Evolutionary conservation across 2,797 vertebrate species (phyloP).

Genomic region (Gadopsis marmoratus): DNA sequence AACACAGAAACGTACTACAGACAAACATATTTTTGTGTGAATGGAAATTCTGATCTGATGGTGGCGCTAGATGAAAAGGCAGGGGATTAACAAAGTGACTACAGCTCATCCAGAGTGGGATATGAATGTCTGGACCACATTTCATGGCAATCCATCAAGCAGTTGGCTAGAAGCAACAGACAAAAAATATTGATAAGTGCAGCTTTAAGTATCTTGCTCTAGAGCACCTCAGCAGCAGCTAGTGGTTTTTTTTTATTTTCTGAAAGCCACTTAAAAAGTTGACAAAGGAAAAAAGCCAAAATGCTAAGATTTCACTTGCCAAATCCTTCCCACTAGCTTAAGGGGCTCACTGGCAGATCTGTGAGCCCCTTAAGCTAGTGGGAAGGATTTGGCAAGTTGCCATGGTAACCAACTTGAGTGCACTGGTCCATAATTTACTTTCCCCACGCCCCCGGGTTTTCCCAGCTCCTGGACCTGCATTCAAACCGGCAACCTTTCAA

Average conservation of each 20-base stretch:
- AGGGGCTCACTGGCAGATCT: neutral
- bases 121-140: neutral
- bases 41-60: neutral
- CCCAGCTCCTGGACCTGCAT: constrained; percentile 7
- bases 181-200: neutral
- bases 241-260: neutral
- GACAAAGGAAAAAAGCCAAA: neutral
- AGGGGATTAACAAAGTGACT: neutral
- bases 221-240: neutral
- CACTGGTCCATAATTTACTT: neutral
- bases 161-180: neutral
- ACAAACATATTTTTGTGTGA: neutral
- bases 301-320: no score
- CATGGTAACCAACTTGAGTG: constrained; percentile 3
- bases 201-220: neutral
- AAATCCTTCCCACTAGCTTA: no score
- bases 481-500: constrained; percentile 23
- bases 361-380: neutral
- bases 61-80: no score
- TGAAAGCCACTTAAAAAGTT: neutral
- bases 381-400: constrained; percentile 8
- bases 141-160: neutral
- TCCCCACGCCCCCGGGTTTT: neutral
- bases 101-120: neutral
- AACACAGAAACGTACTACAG: no score